A percentile compares a stretch with the other conserved stretches of the same genome.
Conservation (phyloP, 2,888 invertebrate species). For the Ectropis crepuscularia region DNA sequence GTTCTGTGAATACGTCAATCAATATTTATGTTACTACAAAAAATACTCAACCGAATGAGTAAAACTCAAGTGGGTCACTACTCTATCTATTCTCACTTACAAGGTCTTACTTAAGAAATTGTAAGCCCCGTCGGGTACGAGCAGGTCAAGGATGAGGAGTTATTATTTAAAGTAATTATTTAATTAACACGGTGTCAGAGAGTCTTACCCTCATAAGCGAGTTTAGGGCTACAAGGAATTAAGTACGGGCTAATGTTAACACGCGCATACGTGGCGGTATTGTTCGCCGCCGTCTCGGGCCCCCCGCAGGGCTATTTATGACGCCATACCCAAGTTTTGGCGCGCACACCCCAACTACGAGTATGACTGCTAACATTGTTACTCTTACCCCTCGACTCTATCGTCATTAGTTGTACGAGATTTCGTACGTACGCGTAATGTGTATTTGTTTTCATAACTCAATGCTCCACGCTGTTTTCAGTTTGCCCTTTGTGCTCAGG, state of each 20-base stretch:
- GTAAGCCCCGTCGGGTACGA: slow-evolving; percentile 39
- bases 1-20: background rate
- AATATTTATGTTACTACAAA: background rate
- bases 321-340: slow-evolving; percentile 77
- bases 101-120: slow-evolving; percentile 30
- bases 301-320: slow-evolving; percentile 81
- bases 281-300: slow-evolving; percentile 59
- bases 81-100: slow-evolving; percentile 22
- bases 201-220: slow-evolving; percentile 81
- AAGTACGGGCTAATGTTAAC: slow-evolving; percentile 82
- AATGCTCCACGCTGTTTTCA: slow-evolving; percentile 68
- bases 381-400: slow-evolving; percentile 80
- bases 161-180: slow-evolving; percentile 84
- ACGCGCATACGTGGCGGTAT: slow-evolving; percentile 78
- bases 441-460: slow-evolving; percentile 82
- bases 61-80: slow-evolving; percentile 6
- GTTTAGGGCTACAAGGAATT: slow-evolving; percentile 82
- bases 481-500: slow-evolving; percentile 64
- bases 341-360: slow-evolving; percentile 79
- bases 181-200: slow-evolving; percentile 80
- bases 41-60: too few species aligned
- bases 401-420: slow-evolving; percentile 82
- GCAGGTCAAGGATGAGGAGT: slow-evolving; percentile 60
- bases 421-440: slow-evolving; percentile 77
- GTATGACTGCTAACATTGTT: slow-evolving; percentile 81